Evolutionary conservation across 2,797 vertebrate species (phyloP).

Genomic region (Pseudochirops corinnae): DNA sequence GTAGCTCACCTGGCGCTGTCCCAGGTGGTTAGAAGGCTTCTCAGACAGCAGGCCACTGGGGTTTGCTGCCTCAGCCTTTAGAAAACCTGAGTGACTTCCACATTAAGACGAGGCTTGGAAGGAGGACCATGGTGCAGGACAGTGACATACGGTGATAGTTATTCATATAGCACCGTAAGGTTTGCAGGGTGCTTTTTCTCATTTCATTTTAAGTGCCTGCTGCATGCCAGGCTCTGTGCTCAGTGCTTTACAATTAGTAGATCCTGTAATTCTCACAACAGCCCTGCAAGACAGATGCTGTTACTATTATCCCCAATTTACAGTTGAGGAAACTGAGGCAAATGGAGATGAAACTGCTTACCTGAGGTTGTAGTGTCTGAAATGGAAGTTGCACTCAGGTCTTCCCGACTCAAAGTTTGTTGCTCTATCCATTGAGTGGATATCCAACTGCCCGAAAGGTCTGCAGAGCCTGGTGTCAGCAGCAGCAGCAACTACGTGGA

Average conservation of each 20-base stretch:
- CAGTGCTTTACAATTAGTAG: too few species aligned
- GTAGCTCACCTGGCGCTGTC: too few species aligned
- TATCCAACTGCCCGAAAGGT: background rate
- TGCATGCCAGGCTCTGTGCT: background rate
- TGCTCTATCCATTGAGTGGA: background rate
- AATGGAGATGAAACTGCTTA: background rate
- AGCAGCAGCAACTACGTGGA: slow-evolving; percentile 2
- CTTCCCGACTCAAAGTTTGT: background rate
- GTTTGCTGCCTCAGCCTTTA: background rate
- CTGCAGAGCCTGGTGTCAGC: slow-evolving; percentile 34
- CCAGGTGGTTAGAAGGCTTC: background rate
- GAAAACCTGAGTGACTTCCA: too few species aligned
- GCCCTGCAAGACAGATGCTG: background rate
- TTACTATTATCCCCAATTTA: background rate
- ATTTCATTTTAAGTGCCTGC: background rate
- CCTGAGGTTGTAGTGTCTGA: background rate
- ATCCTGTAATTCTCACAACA: too few species aligned
- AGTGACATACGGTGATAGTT: background rate
- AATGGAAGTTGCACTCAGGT: background rate
- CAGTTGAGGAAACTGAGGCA: background rate
- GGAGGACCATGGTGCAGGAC: background rate
- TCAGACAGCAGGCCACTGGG: background rate
- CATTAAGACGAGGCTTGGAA: background rate
- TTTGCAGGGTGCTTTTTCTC: background rate
- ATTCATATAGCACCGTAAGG: background rate